Base-by-base conservation (phyloP, 2,797 vertebrate genomes). In the Apogon talboti region DNA sequence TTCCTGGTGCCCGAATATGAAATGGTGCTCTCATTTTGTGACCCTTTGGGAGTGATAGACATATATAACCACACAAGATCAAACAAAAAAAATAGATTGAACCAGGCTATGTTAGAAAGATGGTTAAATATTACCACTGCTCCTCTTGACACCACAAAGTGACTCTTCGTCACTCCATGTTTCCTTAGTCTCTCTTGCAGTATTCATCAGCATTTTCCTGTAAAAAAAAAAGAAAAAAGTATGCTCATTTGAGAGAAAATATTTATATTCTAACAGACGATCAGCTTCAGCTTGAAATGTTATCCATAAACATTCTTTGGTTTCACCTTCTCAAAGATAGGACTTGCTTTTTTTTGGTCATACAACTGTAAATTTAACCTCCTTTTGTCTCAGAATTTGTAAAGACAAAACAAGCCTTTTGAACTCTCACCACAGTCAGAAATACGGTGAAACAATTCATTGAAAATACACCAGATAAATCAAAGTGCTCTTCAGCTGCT, bases 141-240 rank as follows among this genome's bases (percentile, higher is more conserved):
- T 66, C 8, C 15, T 66, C 28, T 7, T n/a, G 2, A 38, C 5
- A 1, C 2, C 4, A 47, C 88, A 68, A 7, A 65, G 21, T 0
- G 60, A 52, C 0, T 94, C 93, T 28, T 94, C 94, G 2, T 93
- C 90, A 5, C 47, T 86, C 94, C 94, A 94, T 0, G 42, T 66
- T 0, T 85, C 92, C 35, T 89, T 92, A 0, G 33, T 60, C 64
- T 89, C 92, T 3, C 67, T 80, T 7, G 76, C 87, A 2, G 66
- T 59, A 0, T 14, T 42, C 5, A 13, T 53, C 12, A 86, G 37
- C 4, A 2, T 6, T 65, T 63, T 89, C 87, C 91, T 91, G 67
- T 55, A 41, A 66, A 74, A 1, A 42, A 28, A 40, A 0, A n/a
- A n/a, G n/a, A n/a, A n/a, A n/a, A n/a, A n/a, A n/a, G n/a, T n/a